A percentile compares a stretch with the other conserved stretches of the same genome.
Evolutionary conservation across 2,888 invertebrate genomes (phyloP).

Genomic region (Arrhopalites spinosus): DNA sequence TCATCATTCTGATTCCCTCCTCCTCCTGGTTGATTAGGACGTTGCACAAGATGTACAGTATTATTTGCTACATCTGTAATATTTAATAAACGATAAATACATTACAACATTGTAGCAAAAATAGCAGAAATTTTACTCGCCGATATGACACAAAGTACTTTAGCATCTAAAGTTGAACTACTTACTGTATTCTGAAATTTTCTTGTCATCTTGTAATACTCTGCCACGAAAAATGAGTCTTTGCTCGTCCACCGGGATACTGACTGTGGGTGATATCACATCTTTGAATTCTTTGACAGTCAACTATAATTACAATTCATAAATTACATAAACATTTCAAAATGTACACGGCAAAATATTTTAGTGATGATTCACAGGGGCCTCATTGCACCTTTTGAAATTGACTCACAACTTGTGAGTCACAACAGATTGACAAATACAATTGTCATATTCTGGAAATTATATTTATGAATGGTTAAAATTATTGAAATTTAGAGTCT

Average conservation of each 20-base stretch:
- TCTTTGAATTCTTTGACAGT: constrained; percentile 70
- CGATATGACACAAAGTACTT: background rate
- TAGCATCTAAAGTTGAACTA: background rate
- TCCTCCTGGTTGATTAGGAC: constrained; percentile 59
- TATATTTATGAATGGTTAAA: constrained; percentile 6
- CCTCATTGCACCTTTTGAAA: background rate
- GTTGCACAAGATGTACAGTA: constrained; percentile 64
- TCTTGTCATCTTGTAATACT: constrained; percentile 68
- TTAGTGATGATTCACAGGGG: background rate
- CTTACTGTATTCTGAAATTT: constrained; percentile 11
- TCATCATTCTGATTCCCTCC: constrained; percentile 48
- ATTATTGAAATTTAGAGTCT: constrained; percentile 60
- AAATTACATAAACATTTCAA: background rate
- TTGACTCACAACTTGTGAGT: background rate
- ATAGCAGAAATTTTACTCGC: background rate
- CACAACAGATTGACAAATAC: too few species aligned
- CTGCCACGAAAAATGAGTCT: constrained; percentile 93
- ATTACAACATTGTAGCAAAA: background rate
- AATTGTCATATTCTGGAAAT: background rate
- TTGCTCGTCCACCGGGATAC: constrained; percentile 79
- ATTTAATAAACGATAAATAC: background rate
- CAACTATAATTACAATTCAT: constrained; percentile 38
- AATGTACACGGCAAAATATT: background rate
- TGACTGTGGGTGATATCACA: constrained; percentile 75
- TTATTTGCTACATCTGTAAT: constrained; percentile 62